phyloP scores from a whole-genome alignment of 2,888 invertebrate genomes.

The Pheosia gnoma region DNA sequence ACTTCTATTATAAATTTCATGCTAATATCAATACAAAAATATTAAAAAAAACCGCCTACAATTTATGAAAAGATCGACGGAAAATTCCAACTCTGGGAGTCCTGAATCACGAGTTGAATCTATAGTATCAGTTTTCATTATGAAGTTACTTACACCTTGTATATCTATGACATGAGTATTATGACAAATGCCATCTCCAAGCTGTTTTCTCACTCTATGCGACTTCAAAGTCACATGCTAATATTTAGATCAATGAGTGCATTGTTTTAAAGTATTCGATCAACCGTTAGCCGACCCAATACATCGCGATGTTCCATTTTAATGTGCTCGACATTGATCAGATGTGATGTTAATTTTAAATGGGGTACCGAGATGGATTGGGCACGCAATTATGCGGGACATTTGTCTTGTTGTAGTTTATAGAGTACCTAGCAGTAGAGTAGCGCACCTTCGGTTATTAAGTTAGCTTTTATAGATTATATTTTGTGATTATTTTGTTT shows the following conservation, averaged over 20 bases:
- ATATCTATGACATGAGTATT: too few relatives aligned
- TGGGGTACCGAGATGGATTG: not conserved
- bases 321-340: constrained; percentile 3
- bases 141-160: too few relatives aligned
- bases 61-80: too few relatives aligned
- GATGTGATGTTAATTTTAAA: constrained; percentile 3
- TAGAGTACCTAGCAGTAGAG: not conserved
- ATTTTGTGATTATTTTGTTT: too few relatives aligned
- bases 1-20: too few relatives aligned
- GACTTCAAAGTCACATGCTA: constrained; percentile 15
- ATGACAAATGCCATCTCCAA: not conserved
- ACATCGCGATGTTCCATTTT: constrained; percentile 10
- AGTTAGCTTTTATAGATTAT: too few relatives aligned
- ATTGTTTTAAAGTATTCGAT: constrained; percentile 11
- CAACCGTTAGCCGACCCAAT: constrained; percentile 9
- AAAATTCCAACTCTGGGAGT: too few relatives aligned
- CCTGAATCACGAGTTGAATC: too few relatives aligned
- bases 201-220: constrained; percentile 1
- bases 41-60: too few relatives aligned
- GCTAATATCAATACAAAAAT: too few relatives aligned
- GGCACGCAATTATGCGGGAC: constrained; percentile 2
- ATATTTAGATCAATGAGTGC: constrained; percentile 16
- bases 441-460: not conserved
- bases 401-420: not conserved
- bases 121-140: too few relatives aligned